phyloP scores from a whole-genome alignment of 2,113 vertebrate species.

The Trichechus manatus region DNA sequence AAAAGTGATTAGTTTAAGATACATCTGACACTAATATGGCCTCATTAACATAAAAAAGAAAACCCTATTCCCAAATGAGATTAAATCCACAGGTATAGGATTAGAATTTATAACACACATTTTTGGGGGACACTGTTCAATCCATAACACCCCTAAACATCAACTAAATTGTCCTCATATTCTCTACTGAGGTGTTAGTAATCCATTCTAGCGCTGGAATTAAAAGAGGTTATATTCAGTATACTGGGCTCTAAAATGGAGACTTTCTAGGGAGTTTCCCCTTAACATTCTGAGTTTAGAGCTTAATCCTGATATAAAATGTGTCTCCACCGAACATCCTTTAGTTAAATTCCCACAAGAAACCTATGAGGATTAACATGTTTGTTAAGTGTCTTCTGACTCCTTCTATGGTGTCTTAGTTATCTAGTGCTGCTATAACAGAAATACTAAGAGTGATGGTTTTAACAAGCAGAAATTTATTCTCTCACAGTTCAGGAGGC shows the following conservation, averaged over 20 bases:
- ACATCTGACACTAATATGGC: too few relatives aligned
- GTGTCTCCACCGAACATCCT: not conserved
- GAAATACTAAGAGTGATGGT: too few relatives aligned
- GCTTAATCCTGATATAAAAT: not conserved
- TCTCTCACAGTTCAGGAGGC: too few relatives aligned
- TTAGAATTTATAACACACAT: too few relatives aligned
- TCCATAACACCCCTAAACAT: not conserved
- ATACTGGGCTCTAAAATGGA: not conserved
- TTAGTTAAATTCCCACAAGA: slow-evolving; percentile 20
- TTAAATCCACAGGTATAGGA: too few relatives aligned
- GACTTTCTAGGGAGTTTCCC: not conserved
- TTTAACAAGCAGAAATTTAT: too few relatives aligned
- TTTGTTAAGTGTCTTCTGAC: not conserved
- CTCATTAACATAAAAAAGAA: too few relatives aligned
- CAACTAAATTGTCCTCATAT: not conserved
- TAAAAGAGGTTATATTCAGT: not conserved
- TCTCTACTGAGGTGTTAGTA: not conserved
- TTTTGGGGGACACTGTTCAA: too few relatives aligned
- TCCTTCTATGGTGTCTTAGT: not conserved
- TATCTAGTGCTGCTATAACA: too few relatives aligned
- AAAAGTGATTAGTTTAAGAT: too few relatives aligned
- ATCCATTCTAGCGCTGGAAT: not conserved
- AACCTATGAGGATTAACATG: not conserved
- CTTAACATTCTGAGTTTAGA: not conserved
- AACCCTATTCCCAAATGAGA: too few relatives aligned